Evolutionary conservation across 1,140 invertebrate species (phyloP), one percentile per base, ranked within the genome.

Genomic region (Maniola jurtina): DNA sequence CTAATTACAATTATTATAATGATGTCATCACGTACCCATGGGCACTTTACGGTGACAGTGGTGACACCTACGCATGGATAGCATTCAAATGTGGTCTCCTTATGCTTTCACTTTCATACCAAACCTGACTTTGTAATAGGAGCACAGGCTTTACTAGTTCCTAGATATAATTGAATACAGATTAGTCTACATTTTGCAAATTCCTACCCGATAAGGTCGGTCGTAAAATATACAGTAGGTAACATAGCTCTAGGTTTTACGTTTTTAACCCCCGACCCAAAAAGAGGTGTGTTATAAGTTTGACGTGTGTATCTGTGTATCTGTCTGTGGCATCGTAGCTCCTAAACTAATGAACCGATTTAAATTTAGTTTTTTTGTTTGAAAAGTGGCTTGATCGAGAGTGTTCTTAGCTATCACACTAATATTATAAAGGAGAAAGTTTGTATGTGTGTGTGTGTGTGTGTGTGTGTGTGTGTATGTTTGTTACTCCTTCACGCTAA

Each of bases 101-200:
- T 65, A 59, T 58, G 66, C 77, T 84, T 84, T 84, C 83, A 86
- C 83, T 86, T 86, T 84, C 59, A 48, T 48, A 36, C 40, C 42
- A 61, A 65, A 60, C 36, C 16, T 48, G 57, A 52, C 52, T 50
- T n/a, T 6, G 33, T 9, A 14, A 2, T 6, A 10, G 14, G 14
- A 16, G 48, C 48, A 3, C 16, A 6, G 38, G 38, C 38, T 13
- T 11, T 11, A 25, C 25, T 25, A 25, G 9, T 45, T 45, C 6
- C 42, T 45, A 8, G 42, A 1, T 45, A 45, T 45, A 45, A 45
- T 45, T 45, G 9, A 5, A 45, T 13, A 11, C 38, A 11, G 25
- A 25, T 25, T 25, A 45, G 13, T 13, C 42, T 45, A 11, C 13
- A 45, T 5, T 45, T 45, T 45, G 42, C 9, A 45, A 45, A 45